phyloP scores from a whole-genome alignment of 2,888 invertebrate genomes.

The Conus canariensis region DNA sequence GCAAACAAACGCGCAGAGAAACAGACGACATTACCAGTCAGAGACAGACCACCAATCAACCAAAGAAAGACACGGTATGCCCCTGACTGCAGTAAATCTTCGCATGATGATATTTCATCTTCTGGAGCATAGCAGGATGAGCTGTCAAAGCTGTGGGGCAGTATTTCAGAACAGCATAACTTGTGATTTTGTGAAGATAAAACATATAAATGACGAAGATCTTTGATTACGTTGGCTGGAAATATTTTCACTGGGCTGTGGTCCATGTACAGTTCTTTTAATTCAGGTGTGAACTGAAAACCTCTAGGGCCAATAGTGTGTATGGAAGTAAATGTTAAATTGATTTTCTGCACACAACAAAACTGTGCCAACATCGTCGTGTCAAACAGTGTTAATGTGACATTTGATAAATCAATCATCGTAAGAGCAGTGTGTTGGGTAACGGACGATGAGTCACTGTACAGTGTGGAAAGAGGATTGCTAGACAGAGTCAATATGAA shows the following conservation, averaged over 20 bases:
- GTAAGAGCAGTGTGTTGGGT: not conserved
- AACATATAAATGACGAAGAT: not conserved
- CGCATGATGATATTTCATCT: constrained; percentile 16
- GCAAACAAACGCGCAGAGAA: not conserved
- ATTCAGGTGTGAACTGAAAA: not conserved
- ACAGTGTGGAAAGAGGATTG: not conserved
- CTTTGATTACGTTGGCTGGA: not conserved
- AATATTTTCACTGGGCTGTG: not conserved
- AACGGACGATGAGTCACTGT: not conserved
- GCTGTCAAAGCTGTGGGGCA: not conserved
- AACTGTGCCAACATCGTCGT: not conserved
- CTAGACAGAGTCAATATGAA: not conserved
- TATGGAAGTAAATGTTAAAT: not conserved
- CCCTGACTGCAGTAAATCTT: not conserved
- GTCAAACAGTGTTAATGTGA: not conserved
- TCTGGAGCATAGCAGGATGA: not conserved
- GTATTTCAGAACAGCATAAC: not conserved
- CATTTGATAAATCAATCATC: not conserved
- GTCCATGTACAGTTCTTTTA: not conserved
- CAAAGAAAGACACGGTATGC: not conserved
- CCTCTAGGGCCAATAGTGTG: not conserved
- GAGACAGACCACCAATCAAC: not conserved
- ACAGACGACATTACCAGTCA: not conserved
- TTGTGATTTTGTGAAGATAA: not conserved
- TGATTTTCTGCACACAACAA: not conserved